A percentile compares a stretch with the other conserved stretches of the same genome.
phyloP scores from a whole-genome alignment of 2,888 invertebrate genomes.

The Drosophila kokeensis region DNA sequence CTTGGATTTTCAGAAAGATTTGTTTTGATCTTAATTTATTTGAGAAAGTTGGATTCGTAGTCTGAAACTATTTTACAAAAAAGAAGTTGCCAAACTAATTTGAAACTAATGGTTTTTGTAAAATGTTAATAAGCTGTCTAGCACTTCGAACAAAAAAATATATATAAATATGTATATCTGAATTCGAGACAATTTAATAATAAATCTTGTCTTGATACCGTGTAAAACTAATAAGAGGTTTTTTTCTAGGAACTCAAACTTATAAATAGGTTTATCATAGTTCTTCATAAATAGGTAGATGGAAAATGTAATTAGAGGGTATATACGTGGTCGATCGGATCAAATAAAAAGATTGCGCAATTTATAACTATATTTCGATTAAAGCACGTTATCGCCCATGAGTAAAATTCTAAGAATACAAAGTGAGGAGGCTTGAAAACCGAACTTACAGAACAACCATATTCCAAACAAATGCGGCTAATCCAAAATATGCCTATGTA shows the following conservation, averaged over 20 bases:
- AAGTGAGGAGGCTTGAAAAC: conserved; percentile 5
- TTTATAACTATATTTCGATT: conserved; percentile 10
- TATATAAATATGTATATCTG: not conserved
- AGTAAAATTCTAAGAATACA: not conserved
- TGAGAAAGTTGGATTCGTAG: not conserved
- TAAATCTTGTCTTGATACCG: not conserved
- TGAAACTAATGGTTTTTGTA: too few species aligned
- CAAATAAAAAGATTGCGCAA: not conserved
- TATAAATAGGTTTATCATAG: not conserved
- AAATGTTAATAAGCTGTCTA: not conserved
- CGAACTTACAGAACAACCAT: conserved; percentile 82
- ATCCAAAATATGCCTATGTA: conserved; percentile 42
- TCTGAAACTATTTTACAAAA: not conserved
- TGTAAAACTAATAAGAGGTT: not conserved
- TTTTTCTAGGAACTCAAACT: not conserved
- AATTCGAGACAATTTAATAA: not conserved
- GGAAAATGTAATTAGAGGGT: conserved; percentile 1
- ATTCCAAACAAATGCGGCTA: conserved; percentile 68
- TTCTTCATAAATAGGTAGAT: not conserved
- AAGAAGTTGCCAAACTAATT: not conserved
- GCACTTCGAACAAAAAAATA: too few species aligned
- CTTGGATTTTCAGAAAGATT: not conserved
- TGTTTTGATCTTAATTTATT: not conserved
- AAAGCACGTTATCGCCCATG: conserved; percentile 34
- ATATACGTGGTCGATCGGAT: conserved; percentile 3